These are phyloP conservation scores for Aldabrachelys gigantea DNA, from an alignment of 2,113 vertebrate species.

Conservation along the genomic window DNA sequence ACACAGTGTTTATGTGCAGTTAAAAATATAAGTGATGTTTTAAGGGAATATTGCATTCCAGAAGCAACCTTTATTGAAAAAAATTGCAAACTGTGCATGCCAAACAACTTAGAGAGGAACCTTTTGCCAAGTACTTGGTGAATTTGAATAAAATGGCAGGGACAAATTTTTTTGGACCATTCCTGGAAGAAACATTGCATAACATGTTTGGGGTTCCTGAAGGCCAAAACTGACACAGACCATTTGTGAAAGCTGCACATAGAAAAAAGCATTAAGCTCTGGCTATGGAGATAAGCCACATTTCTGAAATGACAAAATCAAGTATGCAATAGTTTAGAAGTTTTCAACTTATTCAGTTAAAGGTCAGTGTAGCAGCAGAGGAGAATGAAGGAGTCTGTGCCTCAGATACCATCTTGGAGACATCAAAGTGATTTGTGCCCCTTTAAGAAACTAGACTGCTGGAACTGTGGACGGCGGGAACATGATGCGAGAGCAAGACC, in stretches of 20 bases:
- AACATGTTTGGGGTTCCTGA: background rate
- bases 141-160: background rate
- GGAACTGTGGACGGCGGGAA: background rate
- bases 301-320: background rate
- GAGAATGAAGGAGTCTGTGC: constrained; percentile 10
- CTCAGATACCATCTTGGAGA: background rate
- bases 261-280: background rate
- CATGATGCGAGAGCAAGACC: background rate
- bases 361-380: background rate
- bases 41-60: background rate
- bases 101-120: background rate
- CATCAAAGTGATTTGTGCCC: background rate
- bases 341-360: constrained; percentile 28
- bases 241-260: background rate
- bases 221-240: background rate
- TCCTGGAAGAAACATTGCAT: background rate
- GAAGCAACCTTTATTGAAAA: background rate
- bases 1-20: background rate
- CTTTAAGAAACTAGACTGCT: background rate
- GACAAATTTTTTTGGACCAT: background rate
- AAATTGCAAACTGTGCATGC: background rate
- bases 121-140: background rate
- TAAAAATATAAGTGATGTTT: background rate
- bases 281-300: background rate
- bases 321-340: background rate